Evolutionary conservation across 2,797 vertebrate species (phyloP).

Genomic region (Chelon auratus): DNA sequence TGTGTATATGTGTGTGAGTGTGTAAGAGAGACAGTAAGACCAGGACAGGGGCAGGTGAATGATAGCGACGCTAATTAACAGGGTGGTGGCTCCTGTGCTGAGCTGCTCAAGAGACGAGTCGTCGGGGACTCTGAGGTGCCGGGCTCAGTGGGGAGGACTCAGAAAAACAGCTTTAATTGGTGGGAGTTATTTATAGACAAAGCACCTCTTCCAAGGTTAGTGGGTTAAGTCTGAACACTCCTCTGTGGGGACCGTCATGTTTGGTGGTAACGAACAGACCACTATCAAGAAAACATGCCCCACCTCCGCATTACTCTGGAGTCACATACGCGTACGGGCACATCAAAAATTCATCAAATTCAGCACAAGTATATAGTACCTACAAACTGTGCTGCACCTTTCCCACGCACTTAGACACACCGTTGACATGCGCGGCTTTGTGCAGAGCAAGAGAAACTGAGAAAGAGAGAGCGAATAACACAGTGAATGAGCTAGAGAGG

Average conservation of each 20-base stretch:
- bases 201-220: constrained; percentile 82
- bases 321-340: constrained; percentile 38
- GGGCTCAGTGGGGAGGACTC: constrained; percentile 77
- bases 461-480: constrained; percentile 50
- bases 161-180: constrained; percentile 88
- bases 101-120: constrained; percentile 73
- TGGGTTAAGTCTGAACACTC: constrained; percentile 80
- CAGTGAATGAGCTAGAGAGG: constrained; percentile 47
- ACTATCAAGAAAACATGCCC: constrained; percentile 58
- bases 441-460: constrained; percentile 42
- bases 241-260: constrained; percentile 72
- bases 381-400: constrained; percentile 36
- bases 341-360: constrained; percentile 21
- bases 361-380: constrained; percentile 23
- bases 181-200: constrained; percentile 83
- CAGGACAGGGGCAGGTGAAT: constrained; percentile 76
- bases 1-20: constrained; percentile 3
- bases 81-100: constrained; percentile 76
- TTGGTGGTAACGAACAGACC: constrained; percentile 70
- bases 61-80: constrained; percentile 81
- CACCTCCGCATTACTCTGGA: constrained; percentile 41
- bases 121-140: constrained; percentile 73
- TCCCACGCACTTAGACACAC: constrained; percentile 52
- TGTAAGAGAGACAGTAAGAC: constrained; percentile 41
- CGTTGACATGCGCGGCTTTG: constrained; percentile 59